Percentiles rank a stretch among this genome's conserved stretches.
Conservation (phyloP, 2,113 vertebrate species). For the Paratilapia polleni region DNA sequence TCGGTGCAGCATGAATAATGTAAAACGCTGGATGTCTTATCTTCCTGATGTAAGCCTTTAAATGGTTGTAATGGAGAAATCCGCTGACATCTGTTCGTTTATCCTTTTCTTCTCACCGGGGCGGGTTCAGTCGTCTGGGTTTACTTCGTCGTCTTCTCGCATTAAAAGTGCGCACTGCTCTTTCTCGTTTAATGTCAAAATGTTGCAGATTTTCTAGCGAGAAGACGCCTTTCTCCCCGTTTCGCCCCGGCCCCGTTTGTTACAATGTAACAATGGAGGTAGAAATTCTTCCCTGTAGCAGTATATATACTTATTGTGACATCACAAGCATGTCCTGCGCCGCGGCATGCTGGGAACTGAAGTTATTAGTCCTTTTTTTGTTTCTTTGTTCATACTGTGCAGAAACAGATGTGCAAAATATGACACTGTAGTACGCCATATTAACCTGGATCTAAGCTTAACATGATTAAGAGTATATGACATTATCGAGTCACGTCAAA, state of each 20-base stretch:
- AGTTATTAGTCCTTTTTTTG: slow-evolving; percentile 21
- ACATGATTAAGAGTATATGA: neutral
- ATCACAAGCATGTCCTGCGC: slow-evolving; percentile 60
- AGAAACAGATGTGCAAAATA: neutral
- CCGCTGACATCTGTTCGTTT: slow-evolving; percentile 74
- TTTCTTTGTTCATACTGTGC: slow-evolving; percentile 45
- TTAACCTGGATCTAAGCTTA: neutral
- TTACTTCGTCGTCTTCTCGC: slow-evolving; percentile 49
- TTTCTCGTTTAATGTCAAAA: slow-evolving; percentile 26
- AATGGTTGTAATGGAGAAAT: slow-evolving; percentile 61
- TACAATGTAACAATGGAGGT: slow-evolving; percentile 83
- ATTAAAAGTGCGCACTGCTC: neutral
- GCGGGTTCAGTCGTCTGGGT: slow-evolving; percentile 53
- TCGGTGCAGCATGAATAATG: slow-evolving; percentile 15
- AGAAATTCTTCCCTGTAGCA: slow-evolving; percentile 67
- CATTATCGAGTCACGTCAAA: neutral
- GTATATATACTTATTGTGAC: slow-evolving; percentile 81
- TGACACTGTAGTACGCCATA: neutral
- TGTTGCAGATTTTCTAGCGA: slow-evolving; percentile 31
- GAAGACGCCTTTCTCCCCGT: slow-evolving; percentile 62
- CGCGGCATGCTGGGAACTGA: slow-evolving; percentile 73
- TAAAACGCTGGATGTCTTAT: slow-evolving; percentile 35
- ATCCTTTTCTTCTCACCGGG: slow-evolving; percentile 62
- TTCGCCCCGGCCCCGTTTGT: slow-evolving; percentile 75
- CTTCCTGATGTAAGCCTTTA: slow-evolving; percentile 52